Percentiles rank a stretch among this genome's conserved stretches.
Evolutionary conservation across 2,888 invertebrate genomes (phyloP).

Genomic region (Pollenia griseotomentosa): DNA sequence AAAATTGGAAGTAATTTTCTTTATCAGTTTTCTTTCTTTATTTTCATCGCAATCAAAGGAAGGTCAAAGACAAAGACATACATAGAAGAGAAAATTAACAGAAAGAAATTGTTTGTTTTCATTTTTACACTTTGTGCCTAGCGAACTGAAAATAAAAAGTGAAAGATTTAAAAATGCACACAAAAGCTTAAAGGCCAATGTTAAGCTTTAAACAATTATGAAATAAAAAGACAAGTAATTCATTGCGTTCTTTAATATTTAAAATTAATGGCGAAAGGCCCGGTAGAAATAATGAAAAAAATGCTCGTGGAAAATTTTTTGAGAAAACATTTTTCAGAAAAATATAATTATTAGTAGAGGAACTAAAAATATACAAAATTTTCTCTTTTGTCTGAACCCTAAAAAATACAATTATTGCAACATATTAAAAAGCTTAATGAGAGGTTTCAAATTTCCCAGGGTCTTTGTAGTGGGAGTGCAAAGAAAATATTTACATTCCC

Average conservation of each 20-base stretch:
- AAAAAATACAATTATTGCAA: too few relatives aligned
- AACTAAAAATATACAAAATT: too few relatives aligned
- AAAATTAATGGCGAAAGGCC: not conserved
- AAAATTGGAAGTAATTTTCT: too few relatives aligned
- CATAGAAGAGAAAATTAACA: not conserved
- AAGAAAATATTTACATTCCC: too few relatives aligned
- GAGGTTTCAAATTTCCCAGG: too few relatives aligned
- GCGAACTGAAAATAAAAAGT: not conserved
- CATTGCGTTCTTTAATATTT: not conserved
- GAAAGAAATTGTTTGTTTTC: not conserved
- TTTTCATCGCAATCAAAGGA: conserved; percentile 15
- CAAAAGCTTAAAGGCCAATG: not conserved
- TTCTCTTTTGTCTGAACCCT: too few relatives aligned
- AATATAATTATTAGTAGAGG: too few relatives aligned
- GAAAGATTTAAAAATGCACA: not conserved
- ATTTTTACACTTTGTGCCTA: not conserved
- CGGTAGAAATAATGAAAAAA: too few relatives aligned
- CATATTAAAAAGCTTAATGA: too few relatives aligned
- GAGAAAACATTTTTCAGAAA: too few relatives aligned
- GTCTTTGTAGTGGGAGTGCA: too few relatives aligned
- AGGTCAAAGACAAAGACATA: not conserved
- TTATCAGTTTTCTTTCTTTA: not conserved
- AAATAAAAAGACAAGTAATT: not conserved
- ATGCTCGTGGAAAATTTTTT: too few relatives aligned
- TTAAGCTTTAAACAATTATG: not conserved